Evolutionary conservation across 2,888 invertebrate species (phyloP).

Genomic region (Oligia strigilis): DNA sequence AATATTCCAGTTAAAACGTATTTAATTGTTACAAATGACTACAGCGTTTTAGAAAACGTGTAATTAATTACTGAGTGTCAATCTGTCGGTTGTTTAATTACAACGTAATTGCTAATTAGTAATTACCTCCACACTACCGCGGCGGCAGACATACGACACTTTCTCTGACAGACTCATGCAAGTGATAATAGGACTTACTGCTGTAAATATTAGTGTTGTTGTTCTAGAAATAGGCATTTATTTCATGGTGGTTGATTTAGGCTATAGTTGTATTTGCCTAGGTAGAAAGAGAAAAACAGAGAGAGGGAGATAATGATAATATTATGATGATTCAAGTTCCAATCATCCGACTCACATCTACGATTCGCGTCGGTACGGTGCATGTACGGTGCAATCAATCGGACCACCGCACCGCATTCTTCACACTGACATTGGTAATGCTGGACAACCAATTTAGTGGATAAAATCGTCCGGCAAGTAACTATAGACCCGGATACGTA

Average conservation of each 20-base stretch:
- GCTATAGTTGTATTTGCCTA: not conserved
- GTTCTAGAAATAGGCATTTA: not conserved
- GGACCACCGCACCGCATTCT: not conserved
- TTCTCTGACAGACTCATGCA: slow-evolving; percentile 22
- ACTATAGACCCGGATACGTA: not conserved
- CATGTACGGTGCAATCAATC: not conserved
- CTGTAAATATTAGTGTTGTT: not conserved
- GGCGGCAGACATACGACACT: slow-evolving; percentile 15
- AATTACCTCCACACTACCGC: slow-evolving; percentile 16
- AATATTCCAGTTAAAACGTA: slow-evolving; percentile 6
- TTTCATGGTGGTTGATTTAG: not conserved
- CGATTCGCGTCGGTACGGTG: not conserved
- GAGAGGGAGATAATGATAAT: not conserved
- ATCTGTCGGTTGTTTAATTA: slow-evolving; percentile 33
- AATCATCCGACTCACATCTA: not conserved
- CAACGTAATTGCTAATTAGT: slow-evolving; percentile 42
- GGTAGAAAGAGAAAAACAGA: not conserved
- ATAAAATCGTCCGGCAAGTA: not conserved
- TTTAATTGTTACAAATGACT: slow-evolving; percentile 30
- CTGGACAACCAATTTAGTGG: not conserved
- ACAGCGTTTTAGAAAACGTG: slow-evolving; percentile 47
- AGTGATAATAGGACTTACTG: slow-evolving; percentile 17
- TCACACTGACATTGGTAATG: slow-evolving; percentile 3
- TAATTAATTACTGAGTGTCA: slow-evolving; percentile 48
- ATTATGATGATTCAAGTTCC: not conserved